phyloP scores from a whole-genome alignment of 2,888 invertebrate species.

The Dryocosmus kuriphilus region DNA sequence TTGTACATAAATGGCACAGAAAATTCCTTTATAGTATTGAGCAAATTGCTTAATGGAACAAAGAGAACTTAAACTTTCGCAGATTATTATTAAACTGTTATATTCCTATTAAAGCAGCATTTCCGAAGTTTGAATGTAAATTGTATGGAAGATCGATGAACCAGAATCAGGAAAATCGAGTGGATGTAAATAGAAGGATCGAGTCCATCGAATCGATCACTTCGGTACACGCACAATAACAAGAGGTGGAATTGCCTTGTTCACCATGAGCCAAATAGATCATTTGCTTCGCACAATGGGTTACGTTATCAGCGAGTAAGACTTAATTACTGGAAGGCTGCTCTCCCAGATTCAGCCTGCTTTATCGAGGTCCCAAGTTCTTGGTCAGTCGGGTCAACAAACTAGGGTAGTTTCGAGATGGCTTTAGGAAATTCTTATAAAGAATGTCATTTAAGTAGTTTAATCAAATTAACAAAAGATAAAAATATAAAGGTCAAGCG shows the following conservation, averaged over 20 bases:
- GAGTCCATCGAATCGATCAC: constrained; percentile 31
- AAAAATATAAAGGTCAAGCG: not conserved
- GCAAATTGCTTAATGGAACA: not conserved
- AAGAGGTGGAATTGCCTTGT: constrained; percentile 20
- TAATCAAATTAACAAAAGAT: not conserved
- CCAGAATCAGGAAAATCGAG: not conserved
- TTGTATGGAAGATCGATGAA: not conserved
- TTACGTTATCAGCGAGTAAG: not conserved
- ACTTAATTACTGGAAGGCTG: constrained; percentile 1
- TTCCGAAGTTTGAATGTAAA: not conserved
- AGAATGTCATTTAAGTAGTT: not conserved
- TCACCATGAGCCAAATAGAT: constrained; percentile 19
- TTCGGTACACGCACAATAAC: constrained; percentile 27
- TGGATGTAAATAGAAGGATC: not conserved
- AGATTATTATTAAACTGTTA: not conserved
- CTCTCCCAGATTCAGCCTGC: not conserved
- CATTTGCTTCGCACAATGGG: constrained; percentile 20
- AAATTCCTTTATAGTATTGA: not conserved
- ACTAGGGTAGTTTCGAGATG: not conserved
- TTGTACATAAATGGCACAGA: too few relatives aligned
- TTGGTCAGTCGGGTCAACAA: not conserved
- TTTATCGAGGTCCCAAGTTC: constrained; percentile 5
- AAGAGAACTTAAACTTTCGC: not conserved
- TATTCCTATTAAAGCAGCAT: not conserved
- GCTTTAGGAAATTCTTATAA: not conserved